A percentile compares a stretch with the other conserved stretches of the same genome.
These are phyloP conservation scores for Nesidiocoris tenuis DNA, from an alignment of 2,888 invertebrate species.

Conservation along the genomic window DNA sequence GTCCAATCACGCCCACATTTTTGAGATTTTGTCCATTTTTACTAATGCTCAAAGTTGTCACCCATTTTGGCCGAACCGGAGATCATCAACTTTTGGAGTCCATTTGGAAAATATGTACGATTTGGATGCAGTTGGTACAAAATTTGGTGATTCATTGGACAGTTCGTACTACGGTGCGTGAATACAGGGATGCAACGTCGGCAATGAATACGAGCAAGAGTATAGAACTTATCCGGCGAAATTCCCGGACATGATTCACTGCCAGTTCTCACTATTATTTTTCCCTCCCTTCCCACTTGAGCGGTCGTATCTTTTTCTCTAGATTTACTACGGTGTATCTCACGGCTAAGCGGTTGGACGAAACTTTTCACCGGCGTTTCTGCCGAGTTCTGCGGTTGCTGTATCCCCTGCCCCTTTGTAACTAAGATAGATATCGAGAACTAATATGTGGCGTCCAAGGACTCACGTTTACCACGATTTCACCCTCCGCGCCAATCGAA, in stretches of 20 bases:
- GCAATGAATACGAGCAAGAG: no score
- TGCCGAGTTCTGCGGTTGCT: neutral
- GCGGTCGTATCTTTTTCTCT: neutral
- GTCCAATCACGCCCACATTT: no score
- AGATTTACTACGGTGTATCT: constrained; percentile 15
- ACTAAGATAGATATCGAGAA: constrained; percentile 28
- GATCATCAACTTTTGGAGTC: no score
- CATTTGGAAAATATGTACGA: no score
- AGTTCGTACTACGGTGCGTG: no score
- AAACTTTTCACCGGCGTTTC: constrained; percentile 1
- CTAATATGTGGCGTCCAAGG: constrained; percentile 28
- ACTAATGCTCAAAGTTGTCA: no score
- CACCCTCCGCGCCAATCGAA: neutral
- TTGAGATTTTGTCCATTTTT: no score
- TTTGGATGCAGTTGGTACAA: no score
- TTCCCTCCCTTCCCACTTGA: neutral
- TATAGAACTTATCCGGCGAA: no score
- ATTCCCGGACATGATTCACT: neutral
- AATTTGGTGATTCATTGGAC: no score
- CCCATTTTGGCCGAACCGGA: no score
- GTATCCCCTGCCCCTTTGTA: constrained; percentile 4
- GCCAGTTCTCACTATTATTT: neutral
- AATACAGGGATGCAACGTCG: no score
- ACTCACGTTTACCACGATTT: neutral
- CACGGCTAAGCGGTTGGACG: neutral